Base-by-base conservation (phyloP, 2,797 vertebrate genomes). In the Phalanger gymnotis region DNA sequence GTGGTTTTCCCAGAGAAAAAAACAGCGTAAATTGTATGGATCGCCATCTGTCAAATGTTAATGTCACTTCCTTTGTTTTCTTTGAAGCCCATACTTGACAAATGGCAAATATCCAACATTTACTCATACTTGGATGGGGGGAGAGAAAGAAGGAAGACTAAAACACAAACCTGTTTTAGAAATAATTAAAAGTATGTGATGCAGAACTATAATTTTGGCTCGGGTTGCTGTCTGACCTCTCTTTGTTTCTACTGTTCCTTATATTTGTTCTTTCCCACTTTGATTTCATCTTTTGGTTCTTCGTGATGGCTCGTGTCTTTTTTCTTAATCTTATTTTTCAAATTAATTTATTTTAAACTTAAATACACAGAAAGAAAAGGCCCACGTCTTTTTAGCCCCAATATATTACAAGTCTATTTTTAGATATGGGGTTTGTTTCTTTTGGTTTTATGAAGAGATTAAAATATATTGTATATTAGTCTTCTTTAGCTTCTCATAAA, bases 191-290 rank as follows among this genome's bases (percentile, higher is more conserved):
- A 12, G 53, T 4, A 95, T 94, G 57, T 95, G 54, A 95, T 96
- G 10, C 93, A 95, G 54, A 96, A 94, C 90, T 91, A 54, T 90
- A 95, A 95, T 90, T 95, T 90, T 96, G 90, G 51, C 73, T 96
- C 92, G 61, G 51, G 5, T 91, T 92, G 61, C 91, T 93, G 95
- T 34, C 27, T 28, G 28, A 0, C 5, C 52, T 31, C 6, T 61
- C 52, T 95, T 95, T 95, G 95, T 89, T 95, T 93, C 58, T 53
- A 34, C 90, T 95, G 54, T 66, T 1, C 11, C n/a, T 95, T 55
- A 87, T 94, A 51, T 4, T 31, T 54, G n/a, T 31, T 91, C 34
- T 12, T 87, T 10, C 2, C 4, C 25, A 28, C 34, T 51, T 93
- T 95, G n/a, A 22, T 61, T 95, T 96, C 97, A 92, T 92, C 51